Evolutionary conservation across 2,113 vertebrate genomes (phyloP).

Genomic region (Todiramphus saurophagus): DNA sequence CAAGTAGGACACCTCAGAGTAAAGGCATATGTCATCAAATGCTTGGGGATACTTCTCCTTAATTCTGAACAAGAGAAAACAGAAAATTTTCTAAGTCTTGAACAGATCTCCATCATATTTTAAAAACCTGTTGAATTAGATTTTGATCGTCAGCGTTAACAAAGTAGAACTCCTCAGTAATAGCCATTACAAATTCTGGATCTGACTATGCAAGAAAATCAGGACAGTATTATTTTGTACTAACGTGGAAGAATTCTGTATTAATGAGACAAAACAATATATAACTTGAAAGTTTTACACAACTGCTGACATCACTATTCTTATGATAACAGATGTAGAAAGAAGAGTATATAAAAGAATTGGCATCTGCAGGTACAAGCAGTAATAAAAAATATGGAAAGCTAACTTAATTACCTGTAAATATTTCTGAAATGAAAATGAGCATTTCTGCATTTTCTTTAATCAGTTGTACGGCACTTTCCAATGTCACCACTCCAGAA

Average conservation of each 20-base stretch:
- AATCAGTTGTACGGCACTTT: not conserved
- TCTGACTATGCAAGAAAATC: not conserved
- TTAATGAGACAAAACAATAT: not conserved
- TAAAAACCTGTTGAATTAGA: not conserved
- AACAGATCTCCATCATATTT: not conserved
- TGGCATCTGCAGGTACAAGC: not conserved
- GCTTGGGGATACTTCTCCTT: conserved; percentile 98
- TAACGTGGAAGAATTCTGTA: not conserved
- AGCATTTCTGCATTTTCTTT: not conserved
- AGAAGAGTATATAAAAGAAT: not conserved
- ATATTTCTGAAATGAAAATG: not conserved
- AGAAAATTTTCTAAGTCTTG: not conserved
- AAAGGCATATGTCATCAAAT: conserved; percentile 98
- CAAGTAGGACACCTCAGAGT: conserved; percentile 95
- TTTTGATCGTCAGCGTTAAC: not conserved
- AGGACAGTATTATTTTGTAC: not conserved
- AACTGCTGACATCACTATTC: not conserved
- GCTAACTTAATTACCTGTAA: not conserved
- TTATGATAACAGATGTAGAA: not conserved
- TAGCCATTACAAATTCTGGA: not conserved
- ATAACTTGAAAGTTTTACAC: not conserved
- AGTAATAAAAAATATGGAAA: not conserved
- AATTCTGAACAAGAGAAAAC: conserved; percentile 79
- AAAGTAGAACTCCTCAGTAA: not conserved
- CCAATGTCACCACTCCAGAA: not conserved